Percentiles rank a stretch among this genome's conserved stretches.
Evolutionary conservation across 2,113 vertebrate genomes (phyloP).

Genomic region (Sigmodon hispidus): DNA sequence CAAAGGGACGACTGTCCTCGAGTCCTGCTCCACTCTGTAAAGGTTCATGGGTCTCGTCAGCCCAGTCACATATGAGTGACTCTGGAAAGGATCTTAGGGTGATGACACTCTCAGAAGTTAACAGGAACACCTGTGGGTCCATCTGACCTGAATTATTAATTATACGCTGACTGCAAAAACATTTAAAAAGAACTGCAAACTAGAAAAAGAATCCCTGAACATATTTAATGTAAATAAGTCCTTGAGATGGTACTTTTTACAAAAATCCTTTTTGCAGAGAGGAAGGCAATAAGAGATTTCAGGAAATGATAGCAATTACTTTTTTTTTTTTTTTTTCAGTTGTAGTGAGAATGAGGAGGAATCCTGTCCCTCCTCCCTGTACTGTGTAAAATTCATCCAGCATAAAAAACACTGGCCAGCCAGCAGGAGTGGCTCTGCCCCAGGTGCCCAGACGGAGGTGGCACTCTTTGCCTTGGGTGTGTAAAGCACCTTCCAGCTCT

Average conservation of each 20-base stretch:
- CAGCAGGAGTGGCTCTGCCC: neutral
- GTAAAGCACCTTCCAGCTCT: constrained; percentile 14
- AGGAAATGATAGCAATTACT: neutral
- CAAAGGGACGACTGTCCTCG: neutral
- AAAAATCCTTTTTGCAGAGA: constrained; percentile 64
- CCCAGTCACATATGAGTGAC: neutral
- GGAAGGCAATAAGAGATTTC: constrained; percentile 47
- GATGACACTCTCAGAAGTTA: constrained; percentile 47
- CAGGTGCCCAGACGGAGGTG: neutral
- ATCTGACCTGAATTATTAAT: constrained; percentile 50
- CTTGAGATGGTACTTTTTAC: constrained; percentile 73
- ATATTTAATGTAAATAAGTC: constrained; percentile 77
- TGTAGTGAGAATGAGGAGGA: constrained; percentile 68
- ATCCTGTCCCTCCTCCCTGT: constrained; percentile 50
- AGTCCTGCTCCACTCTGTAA: neutral
- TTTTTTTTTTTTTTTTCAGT: constrained; percentile 37
- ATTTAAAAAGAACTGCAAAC: constrained; percentile 61
- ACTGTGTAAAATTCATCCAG: constrained; percentile 57
- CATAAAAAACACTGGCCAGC: constrained; percentile 16
- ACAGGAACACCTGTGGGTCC: constrained; percentile 32
- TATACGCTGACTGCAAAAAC: constrained; percentile 56
- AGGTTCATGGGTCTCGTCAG: neutral
- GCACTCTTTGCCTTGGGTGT: neutral
- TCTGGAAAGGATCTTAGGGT: neutral
- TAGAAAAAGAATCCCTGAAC: constrained; percentile 66